A percentile compares a stretch with the other conserved stretches of the same genome.
Evolutionary conservation across 1,140 invertebrate species (phyloP).

Genomic region (Euwallacea similis): DNA sequence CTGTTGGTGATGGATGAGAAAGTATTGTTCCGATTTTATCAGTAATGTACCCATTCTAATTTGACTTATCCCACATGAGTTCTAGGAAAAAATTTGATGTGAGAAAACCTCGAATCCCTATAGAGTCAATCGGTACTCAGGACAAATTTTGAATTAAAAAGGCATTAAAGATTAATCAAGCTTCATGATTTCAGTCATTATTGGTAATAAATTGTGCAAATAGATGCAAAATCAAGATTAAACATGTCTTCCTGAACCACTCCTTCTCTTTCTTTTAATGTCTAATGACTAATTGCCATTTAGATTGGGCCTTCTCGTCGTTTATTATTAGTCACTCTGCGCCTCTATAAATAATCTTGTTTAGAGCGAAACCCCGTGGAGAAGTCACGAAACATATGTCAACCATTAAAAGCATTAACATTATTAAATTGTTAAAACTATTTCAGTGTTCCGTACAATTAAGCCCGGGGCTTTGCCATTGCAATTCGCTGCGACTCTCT

Average conservation of each 20-base stretch:
- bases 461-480: conserved; percentile 13
- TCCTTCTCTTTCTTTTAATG: too few species aligned
- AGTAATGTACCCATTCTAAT: too few species aligned
- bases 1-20: neutral
- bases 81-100: too few species aligned
- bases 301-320: neutral
- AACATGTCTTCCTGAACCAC: too few species aligned
- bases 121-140: too few species aligned
- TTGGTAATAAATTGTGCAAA: too few species aligned
- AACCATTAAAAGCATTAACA: conserved; percentile 20
- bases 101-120: too few species aligned
- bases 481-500: neutral
- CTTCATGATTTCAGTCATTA: too few species aligned
- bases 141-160: too few species aligned
- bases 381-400: conserved; percentile 20
- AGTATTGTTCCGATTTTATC: neutral
- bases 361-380: neutral
- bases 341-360: conserved; percentile 13
- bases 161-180: too few species aligned
- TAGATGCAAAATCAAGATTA: too few species aligned
- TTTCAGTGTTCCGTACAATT: conserved; percentile 27
- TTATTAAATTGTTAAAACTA: conserved; percentile 31
- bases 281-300: neutral
- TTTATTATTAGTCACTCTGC: conserved; percentile 14
- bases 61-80: too few species aligned